These are phyloP conservation scores for Pica pica DNA, from an alignment of 2,113 vertebrate genomes.

Conservation along the genomic window DNA sequence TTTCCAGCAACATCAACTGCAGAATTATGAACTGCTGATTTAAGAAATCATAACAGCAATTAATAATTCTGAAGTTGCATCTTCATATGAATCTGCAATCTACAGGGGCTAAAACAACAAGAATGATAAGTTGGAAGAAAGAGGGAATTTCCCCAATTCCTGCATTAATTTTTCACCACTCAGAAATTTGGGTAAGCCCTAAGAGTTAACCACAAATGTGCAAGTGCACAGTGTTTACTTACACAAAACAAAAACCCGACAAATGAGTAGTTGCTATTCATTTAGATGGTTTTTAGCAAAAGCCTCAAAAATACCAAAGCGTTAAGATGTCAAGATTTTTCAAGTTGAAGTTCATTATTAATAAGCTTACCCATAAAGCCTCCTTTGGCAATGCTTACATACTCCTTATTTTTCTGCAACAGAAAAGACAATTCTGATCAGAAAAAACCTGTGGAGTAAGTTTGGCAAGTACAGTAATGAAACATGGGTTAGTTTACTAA, in stretches of 20 bases:
- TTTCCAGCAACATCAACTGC: not conserved
- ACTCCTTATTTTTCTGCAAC: slow-evolving; percentile 97
- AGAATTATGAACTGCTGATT: not conserved
- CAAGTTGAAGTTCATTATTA: not conserved
- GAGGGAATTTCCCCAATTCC: not conserved
- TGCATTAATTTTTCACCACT: not conserved
- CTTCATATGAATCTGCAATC: not conserved
- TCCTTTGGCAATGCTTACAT: slow-evolving; percentile 96
- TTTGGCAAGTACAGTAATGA: not conserved
- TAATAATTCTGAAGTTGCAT: not conserved
- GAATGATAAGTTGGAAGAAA: not conserved
- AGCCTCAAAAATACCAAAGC: not conserved
- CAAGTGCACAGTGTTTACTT: not conserved
- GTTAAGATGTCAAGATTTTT: not conserved
- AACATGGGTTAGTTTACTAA: not conserved
- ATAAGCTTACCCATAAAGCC: slow-evolving; percentile 94
- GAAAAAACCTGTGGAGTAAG: not conserved
- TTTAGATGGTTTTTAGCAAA: not conserved
- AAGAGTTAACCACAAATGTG: not conserved
- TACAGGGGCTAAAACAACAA: not conserved
- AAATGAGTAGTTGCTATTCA: not conserved
- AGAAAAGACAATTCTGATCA: slow-evolving; percentile 31
- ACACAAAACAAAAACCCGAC: not conserved
- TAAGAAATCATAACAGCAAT: not conserved
- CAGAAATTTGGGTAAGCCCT: not conserved